phyloP scores from a whole-genome alignment of 2,797 vertebrate species.

The Ataeniobius toweri region DNA sequence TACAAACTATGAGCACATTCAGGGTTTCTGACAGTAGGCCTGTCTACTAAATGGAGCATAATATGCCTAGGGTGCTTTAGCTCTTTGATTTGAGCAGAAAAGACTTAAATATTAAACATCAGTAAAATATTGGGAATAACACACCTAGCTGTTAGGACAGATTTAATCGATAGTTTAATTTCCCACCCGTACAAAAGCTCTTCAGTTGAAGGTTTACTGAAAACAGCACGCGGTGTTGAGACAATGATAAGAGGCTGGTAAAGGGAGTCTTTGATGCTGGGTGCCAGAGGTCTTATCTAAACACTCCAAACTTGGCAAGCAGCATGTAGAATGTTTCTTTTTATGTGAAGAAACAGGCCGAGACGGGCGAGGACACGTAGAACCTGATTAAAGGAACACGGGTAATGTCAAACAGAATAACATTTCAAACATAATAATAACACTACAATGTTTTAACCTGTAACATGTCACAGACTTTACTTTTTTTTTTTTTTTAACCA shows the following conservation, averaged over 20 bases:
- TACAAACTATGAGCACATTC: conserved; percentile 5
- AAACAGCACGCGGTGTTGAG: conserved; percentile 6
- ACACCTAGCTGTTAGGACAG: conserved; percentile 11
- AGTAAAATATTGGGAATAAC: conserved; percentile 17
- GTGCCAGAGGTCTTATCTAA: conserved; percentile 30
- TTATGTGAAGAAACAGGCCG: conserved; percentile 21
- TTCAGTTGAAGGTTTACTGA: conserved; percentile 12
- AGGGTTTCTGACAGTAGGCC: conserved; percentile 21
- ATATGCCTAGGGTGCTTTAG: conserved; percentile 25
- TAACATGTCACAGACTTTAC: no score
- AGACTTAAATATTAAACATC: conserved; percentile 17
- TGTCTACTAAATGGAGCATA: conserved; percentile 23
- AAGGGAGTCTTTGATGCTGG: conserved; percentile 31
- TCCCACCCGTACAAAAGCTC: conserved; percentile 23
- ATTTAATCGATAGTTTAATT: conserved; percentile 26
- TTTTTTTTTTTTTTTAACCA: no score
- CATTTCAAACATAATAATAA: neutral
- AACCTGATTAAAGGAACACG: conserved; percentile 11
- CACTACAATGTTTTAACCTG: neutral
- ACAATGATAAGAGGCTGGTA: conserved; percentile 28
- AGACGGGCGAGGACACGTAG: conserved; percentile 21
- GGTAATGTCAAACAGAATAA: conserved; percentile 9
- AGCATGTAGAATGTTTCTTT: conserved; percentile 29
- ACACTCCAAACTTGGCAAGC: conserved; percentile 41
- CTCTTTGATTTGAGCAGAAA: conserved; percentile 43